Conservation (phyloP, 2,113 vertebrate species). For the Columba janthina region DNA sequence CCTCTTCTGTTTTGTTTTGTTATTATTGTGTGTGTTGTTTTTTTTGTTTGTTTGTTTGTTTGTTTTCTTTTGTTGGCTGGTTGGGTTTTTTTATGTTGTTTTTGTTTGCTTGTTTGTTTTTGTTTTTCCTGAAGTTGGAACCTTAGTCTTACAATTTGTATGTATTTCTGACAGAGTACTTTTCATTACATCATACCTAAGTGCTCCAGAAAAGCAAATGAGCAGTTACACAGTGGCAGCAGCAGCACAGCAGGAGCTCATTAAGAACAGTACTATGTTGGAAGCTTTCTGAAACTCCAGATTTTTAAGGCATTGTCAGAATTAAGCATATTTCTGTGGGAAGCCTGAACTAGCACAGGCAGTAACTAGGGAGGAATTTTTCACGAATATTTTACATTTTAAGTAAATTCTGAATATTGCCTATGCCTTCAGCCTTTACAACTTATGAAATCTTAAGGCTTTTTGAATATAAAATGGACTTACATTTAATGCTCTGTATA, state of each 20-base stretch:
- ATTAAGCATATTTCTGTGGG: neutral
- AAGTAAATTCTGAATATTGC: neutral
- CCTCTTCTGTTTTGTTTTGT: too few species aligned
- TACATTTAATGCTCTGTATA: neutral
- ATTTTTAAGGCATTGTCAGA: neutral
- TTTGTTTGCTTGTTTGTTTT: neutral
- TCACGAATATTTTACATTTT: neutral
- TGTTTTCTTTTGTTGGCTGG: neutral
- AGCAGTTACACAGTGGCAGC: neutral
- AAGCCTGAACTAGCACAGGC: neutral
- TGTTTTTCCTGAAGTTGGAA: neutral
- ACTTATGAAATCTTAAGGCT: neutral
- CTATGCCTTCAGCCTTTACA: neutral
- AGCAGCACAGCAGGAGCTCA: neutral
- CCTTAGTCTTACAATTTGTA: neutral
- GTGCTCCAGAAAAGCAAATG: neutral
- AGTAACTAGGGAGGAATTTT: neutral
- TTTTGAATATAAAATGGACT: neutral
- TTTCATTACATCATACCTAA: neutral
- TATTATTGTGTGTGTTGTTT: neutral
- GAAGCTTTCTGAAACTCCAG: neutral
- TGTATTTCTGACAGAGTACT: neutral
- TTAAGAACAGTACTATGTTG: neutral
- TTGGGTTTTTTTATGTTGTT: neutral
- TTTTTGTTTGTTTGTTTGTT: neutral